These are phyloP conservation scores for Myzus persicae DNA, from an alignment of 1,140 invertebrate species.

Conservation along the genomic window DNA sequence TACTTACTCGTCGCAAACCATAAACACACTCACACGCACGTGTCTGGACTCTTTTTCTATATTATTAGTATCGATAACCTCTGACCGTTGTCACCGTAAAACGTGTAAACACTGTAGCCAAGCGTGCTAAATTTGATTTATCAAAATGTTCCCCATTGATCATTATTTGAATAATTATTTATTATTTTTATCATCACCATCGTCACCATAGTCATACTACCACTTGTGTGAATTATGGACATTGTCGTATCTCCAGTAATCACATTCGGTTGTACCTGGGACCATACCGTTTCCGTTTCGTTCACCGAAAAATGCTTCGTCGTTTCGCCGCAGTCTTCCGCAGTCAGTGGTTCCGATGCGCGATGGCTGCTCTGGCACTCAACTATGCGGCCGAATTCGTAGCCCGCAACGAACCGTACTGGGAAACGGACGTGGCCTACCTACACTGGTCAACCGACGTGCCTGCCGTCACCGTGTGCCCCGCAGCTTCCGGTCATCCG, in stretches of 20 bases:
- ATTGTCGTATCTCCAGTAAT: accelerated
- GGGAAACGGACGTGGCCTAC: slow-evolving; percentile 23
- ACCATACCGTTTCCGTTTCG: neutral
- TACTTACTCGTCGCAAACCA: neutral
- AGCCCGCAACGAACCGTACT: neutral
- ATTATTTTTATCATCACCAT: neutral
- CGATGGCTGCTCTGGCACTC: neutral
- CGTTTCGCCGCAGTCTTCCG: neutral
- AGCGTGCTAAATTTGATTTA: neutral
- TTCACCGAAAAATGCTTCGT: neutral
- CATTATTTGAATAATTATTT: neutral
- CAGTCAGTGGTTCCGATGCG: neutral
- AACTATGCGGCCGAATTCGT: neutral
- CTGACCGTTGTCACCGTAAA: slow-evolving; percentile 1
- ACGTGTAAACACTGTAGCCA: neutral
- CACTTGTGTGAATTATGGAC: neutral
- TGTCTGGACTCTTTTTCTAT: neutral
- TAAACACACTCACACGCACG: too few species aligned
- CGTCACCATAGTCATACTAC: neutral
- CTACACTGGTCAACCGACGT: slow-evolving; percentile 43
- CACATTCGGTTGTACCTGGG: neutral
- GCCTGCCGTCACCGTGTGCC: slow-evolving; percentile 32
- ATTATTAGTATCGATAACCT: neutral
- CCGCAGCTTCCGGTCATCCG: neutral
- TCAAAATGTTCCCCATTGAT: neutral